Percentiles rank a stretch among this genome's conserved stretches.
These are phyloP conservation scores for Crambe crambe DNA, from an alignment of 37 sponge, comb jelly and placozoan genomes.

Conservation along the genomic window DNA sequence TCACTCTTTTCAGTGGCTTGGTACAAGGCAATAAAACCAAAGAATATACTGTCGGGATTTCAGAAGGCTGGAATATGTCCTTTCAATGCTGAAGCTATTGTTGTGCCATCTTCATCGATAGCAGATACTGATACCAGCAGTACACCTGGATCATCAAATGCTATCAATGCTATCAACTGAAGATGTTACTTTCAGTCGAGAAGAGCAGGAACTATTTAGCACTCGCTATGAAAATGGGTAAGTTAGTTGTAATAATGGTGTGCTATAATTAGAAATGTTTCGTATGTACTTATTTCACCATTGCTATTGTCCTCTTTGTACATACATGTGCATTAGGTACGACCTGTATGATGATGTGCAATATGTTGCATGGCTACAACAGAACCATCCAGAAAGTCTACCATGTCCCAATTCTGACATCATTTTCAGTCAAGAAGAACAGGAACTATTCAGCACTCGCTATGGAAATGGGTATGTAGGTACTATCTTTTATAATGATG, in stretches of 20 bases:
- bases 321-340: too few species aligned
- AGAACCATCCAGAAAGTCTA: background rate
- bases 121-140: background rate
- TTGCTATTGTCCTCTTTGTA: too few species aligned
- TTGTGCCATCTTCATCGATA: constrained; percentile 1
- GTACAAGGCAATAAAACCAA: constrained; percentile 18
- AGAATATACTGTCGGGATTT: constrained; percentile 32
- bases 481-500: too few species aligned
- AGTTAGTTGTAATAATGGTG: too few species aligned
- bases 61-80: constrained; percentile 27
- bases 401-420: background rate
- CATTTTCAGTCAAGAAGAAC: background rate
- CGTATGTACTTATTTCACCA: too few species aligned
- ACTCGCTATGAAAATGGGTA: too few species aligned
- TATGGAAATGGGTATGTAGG: too few species aligned
- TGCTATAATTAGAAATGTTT: too few species aligned
- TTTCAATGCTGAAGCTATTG: constrained; percentile 4
- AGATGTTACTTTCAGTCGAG: background rate
- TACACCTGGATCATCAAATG: background rate
- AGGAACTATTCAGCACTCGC: background rate
- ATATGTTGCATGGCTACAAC: background rate
- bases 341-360: background rate
- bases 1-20: constrained; percentile 32
- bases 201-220: background rate
- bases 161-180: background rate